These are phyloP conservation scores for Creontiades dilutus DNA, from an alignment of 2,888 invertebrate species.

Conservation along the genomic window DNA sequence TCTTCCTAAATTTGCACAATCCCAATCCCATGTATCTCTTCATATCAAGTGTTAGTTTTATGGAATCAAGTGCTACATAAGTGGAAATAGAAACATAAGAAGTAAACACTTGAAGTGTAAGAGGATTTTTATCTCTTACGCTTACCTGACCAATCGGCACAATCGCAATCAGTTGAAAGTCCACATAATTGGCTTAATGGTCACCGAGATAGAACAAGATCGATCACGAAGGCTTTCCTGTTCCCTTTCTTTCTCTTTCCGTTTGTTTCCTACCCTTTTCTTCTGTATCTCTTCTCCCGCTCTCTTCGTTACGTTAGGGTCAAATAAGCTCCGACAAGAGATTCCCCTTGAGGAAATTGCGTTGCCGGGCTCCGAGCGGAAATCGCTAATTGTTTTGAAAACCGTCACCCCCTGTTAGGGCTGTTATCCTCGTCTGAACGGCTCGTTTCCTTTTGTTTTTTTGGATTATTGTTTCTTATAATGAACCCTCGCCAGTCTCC, in stretches of 20 bases:
- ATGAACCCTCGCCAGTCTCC: too few species aligned
- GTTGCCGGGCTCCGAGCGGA: constrained; percentile 12
- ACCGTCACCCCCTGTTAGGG: constrained; percentile 1
- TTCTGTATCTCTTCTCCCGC: background rate
- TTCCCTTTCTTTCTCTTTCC: background rate
- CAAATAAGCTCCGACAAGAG: constrained; percentile 13
- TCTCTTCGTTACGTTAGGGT: background rate
- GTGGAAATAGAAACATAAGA: too few species aligned
- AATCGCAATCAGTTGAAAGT: constrained; percentile 8
- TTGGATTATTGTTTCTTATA: too few species aligned
- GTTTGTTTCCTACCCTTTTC: background rate
- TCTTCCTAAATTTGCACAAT: too few species aligned
- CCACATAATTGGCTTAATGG: constrained; percentile 13
- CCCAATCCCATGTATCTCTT: too few species aligned
- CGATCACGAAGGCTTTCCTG: background rate
- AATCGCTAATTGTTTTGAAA: constrained; percentile 35
- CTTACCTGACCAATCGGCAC: background rate
- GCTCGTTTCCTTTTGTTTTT: background rate
- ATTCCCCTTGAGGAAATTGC: constrained; percentile 32
- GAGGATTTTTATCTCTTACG: background rate
- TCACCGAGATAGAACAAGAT: background rate
- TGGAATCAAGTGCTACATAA: too few species aligned
- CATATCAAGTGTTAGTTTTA: too few species aligned
- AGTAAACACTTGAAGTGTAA: too few species aligned
- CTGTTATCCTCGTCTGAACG: background rate